phyloP scores from a whole-genome alignment of 2,888 invertebrate genomes.

The Lepidocyrtoides sp. region DNA sequence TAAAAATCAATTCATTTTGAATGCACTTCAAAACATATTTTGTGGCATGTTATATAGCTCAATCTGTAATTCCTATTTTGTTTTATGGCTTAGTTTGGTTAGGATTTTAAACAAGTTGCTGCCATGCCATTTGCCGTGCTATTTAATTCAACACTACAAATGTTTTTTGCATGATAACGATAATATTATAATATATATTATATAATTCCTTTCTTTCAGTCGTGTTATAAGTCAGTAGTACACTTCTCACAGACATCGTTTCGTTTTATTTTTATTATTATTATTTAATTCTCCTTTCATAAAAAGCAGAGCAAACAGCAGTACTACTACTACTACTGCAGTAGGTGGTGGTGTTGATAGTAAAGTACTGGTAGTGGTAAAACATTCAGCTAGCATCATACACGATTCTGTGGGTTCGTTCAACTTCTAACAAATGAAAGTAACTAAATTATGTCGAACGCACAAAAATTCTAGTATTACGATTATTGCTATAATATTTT shows the following conservation, averaged over 20 bases:
- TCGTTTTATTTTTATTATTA: not conserved
- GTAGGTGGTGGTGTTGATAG: not conserved
- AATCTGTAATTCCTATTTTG: not conserved
- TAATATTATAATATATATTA: too few relatives aligned
- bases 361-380: too few relatives aligned
- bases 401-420: slow-evolving; percentile 71
- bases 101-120: not conserved
- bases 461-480: slow-evolving; percentile 14
- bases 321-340: not conserved
- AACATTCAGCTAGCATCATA: not conserved
- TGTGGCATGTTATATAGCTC: too few relatives aligned
- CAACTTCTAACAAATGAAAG: slow-evolving; percentile 77
- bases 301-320: not conserved
- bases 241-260: slow-evolving; percentile 19
- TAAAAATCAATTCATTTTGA: too few relatives aligned
- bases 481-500: slow-evolving; percentile 6
- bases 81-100: slow-evolving; percentile 2
- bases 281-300: slow-evolving; percentile 30
- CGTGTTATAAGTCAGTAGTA: not conserved
- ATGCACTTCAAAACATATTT: too few relatives aligned
- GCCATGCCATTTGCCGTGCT: too few relatives aligned
- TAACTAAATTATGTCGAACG: slow-evolving; percentile 64
- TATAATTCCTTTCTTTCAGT: not conserved
- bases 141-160: too few relatives aligned
- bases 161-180: too few relatives aligned